A percentile compares a stretch with the other conserved stretches of the same genome.
Evolutionary conservation across 2,888 invertebrate genomes (phyloP).

Genomic region (Caenorhabditis drosophilae): DNA sequence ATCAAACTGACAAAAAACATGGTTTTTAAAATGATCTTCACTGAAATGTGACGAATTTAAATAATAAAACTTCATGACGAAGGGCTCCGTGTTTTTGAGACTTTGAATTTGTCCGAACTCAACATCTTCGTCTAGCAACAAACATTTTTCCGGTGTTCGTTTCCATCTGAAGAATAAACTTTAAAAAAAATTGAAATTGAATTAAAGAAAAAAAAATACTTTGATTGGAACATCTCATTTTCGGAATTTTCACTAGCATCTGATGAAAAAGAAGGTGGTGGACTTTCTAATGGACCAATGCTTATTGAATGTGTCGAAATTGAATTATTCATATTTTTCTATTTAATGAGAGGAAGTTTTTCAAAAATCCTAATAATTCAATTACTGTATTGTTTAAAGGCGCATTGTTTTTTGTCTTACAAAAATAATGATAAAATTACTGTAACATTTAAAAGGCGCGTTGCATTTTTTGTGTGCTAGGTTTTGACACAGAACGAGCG

Average conservation of each 20-base stretch:
- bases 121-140: conserved; percentile 8
- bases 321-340: conserved; percentile 7
- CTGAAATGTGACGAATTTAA: conserved; percentile 6
- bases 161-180: conserved; percentile 29
- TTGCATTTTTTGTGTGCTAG: too few relatives aligned
- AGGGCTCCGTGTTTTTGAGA: conserved; percentile 12
- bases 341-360: too few relatives aligned
- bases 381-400: too few relatives aligned
- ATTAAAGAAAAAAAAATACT: too few relatives aligned
- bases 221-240: too few relatives aligned
- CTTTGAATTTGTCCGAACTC: conserved; percentile 11
- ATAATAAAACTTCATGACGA: conserved; percentile 26
- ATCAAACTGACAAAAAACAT: conserved; percentile 31
- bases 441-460: too few relatives aligned
- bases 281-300: conserved; percentile 17
- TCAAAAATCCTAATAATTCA: too few relatives aligned
- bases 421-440: too few relatives aligned
- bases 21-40: conserved; percentile 12
- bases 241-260: too few relatives aligned
- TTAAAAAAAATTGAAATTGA: too few relatives aligned
- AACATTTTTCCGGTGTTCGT: conserved; percentile 12
- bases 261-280: conserved; percentile 13
- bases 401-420: too few relatives aligned
- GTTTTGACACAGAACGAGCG: too few relatives aligned
- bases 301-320: conserved; percentile 19